Evolutionary conservation across 2,113 vertebrate genomes (phyloP).

Genomic region (Marmota monax): DNA sequence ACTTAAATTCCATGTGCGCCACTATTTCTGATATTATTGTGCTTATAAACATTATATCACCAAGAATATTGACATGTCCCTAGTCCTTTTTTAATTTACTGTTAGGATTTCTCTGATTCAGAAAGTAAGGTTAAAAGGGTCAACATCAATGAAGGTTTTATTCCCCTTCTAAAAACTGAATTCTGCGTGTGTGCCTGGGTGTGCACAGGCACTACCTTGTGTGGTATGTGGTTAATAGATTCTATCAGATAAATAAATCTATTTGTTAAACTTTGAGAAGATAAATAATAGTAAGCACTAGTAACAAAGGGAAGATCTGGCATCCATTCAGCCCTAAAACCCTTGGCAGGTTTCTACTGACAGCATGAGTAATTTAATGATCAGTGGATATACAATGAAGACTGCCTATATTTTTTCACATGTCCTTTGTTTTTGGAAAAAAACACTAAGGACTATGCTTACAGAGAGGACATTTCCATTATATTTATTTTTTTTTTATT

Average conservation of each 20-base stretch:
- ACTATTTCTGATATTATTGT: background rate
- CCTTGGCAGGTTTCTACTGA: conserved; percentile 26
- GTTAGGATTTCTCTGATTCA: background rate
- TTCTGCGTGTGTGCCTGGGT: background rate
- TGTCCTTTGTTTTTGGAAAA: conserved; percentile 53
- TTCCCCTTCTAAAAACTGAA: background rate
- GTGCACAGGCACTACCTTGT: rapidly evolving
- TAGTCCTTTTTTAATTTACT: background rate
- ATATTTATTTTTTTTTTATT: background rate
- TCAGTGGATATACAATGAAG: conserved; percentile 41
- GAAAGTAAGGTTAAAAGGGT: background rate
- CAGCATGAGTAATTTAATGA: conserved; percentile 57
- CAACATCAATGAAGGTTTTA: background rate
- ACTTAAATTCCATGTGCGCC: background rate
- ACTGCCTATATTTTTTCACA: background rate
- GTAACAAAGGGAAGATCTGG: conserved; percentile 10
- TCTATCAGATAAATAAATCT: background rate
- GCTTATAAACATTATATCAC: background rate
- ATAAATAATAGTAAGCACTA: background rate
- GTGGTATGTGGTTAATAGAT: background rate
- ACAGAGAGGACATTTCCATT: background rate
- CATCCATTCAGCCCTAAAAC: conserved; percentile 19
- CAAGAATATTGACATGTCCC: background rate
- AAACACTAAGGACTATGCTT: background rate
- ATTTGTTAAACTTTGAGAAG: background rate